Base-by-base conservation (phyloP, 2,888 invertebrate species). In the Lottia scabra region DNA sequence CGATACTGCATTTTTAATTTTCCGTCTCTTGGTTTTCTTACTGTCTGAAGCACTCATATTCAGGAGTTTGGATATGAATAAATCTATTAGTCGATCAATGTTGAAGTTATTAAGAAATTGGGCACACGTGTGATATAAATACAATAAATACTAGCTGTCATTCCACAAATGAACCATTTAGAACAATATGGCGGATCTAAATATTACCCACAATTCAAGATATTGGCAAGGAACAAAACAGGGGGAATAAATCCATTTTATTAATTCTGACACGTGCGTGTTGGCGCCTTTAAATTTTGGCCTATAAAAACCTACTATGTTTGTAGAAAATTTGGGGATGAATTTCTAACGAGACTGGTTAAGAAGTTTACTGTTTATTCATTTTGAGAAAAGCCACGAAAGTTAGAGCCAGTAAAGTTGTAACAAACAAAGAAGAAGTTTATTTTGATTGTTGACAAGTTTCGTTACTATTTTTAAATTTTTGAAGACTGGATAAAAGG, bases 21-120 rank as follows among this genome's bases (percentile, higher is more conserved):
- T 84, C 78, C 83, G 82, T 65, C 83, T 81, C 75, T 84, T 85
- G n/a, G 82, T 73, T 75, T 83, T 85, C 74, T 84, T 83, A 68
- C 76, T 80, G 72, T 85, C 85, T 72, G 78, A 71, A 67, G 80
- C 78, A 77, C 84, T 85, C 85, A 85, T 85, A 46, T 71, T 71
- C 56, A 56, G 56, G 13, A 56, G 56, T 56, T 56, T 56, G 23
- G 56, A 56, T 56, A 56, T 56, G 56, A 56, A 56, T 56, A 56
- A 56, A 56, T 56, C 44, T 65, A 44, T 44, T 65, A 30, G 15
- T 65, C 44, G 30, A 65, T 44, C 65, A 65, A 65, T 38, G 65
- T 65, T 38, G 65, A 44, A 65, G 44, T 44, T 65, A 65, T 30
- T 65, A 38, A 65, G 26, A 44, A 65, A 65, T 65, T 13, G n/a